Base-by-base conservation (phyloP, 1,140 invertebrate genomes). In the Carcinoscorpius rotundicauda region DNA sequence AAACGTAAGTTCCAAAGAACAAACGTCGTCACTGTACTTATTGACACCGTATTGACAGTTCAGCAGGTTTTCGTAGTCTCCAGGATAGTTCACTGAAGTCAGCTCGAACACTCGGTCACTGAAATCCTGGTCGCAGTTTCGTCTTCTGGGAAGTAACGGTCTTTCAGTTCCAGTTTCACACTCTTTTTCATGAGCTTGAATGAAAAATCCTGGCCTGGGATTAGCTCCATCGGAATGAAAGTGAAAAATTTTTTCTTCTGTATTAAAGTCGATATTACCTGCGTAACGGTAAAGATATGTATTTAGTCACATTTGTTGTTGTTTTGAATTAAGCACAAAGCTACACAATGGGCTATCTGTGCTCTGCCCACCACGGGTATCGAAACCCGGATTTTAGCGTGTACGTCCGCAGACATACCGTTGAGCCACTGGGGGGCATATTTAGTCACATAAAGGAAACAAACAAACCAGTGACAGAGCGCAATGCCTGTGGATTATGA, bases 1-100 rank as follows among this genome's bases (percentile, higher is more conserved):
- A 56, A 74, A 74, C n/a, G 65, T 62, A 3, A 74, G 56, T 57
- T 74, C 65, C 4, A 74, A 8, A 48, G 58, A 60, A 61, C 73
- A 74, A 11, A 71, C 65, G 1, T 60, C 52, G 49, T 58, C 58
- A 10, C 56, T 58, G 55, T 51, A 48, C 10, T 66, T 59, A 0
- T 58, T 49, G 10, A 70, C 52, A 65, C 67, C 68, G 63, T 61
- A 72, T 49, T 63, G 68, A 64, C 71, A 72, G 59, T 70, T 60
- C 3, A 70, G 9, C 29, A 68, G 67, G 29, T 66, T 64, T n/a
- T 68, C 66, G 60, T 73, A 73, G 11, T 64, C 58, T 6, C 48
- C 59, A 1, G 72, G 72, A 62, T 70, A 72, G 52, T 68, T 64
- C 8, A 67, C 67, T 56, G 67, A 69, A n/a, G 60, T 60, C 3